These are phyloP conservation scores for Eledona agricola DNA, from an alignment of 2,888 invertebrate species.

Conservation along the genomic window DNA sequence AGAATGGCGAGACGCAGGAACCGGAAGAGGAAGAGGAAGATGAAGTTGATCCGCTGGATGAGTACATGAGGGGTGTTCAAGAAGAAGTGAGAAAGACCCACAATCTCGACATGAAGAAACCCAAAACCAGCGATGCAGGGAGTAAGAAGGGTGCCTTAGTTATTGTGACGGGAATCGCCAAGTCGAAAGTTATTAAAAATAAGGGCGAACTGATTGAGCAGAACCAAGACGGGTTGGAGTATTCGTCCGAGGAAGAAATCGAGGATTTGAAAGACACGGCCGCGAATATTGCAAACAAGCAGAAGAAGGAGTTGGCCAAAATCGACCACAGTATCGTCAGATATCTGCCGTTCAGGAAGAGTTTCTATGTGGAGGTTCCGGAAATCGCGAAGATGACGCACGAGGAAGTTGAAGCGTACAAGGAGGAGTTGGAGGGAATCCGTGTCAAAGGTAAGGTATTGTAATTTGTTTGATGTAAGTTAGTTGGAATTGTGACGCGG, in stretches of 20 bases:
- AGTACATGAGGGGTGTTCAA: constrained; percentile 91
- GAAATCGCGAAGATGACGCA: constrained; percentile 92
- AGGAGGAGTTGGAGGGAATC: constrained; percentile 92
- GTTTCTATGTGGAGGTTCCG: constrained; percentile 97
- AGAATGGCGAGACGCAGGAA: constrained; percentile 67
- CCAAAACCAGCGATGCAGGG: constrained; percentile 60
- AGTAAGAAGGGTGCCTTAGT: constrained; percentile 72
- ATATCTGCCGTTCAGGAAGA: constrained; percentile 84
- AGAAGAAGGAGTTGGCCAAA: constrained; percentile 90
- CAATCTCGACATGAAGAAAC: constrained; percentile 71
- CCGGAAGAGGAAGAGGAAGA: constrained; percentile 68
- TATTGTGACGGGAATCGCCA: constrained; percentile 85
- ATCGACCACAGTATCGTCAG: constrained; percentile 89
- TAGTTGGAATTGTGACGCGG: too few relatives aligned
- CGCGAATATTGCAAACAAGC: constrained; percentile 87
- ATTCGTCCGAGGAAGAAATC: constrained; percentile 96
- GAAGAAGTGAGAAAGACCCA: constrained; percentile 85
- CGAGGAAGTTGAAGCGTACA: constrained; percentile 86
- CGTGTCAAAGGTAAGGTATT: constrained; percentile 80
- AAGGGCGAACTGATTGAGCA: constrained; percentile 99
- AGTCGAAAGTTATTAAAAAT: constrained; percentile 78
- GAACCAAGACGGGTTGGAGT: constrained; percentile 97
- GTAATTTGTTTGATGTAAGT: too few relatives aligned
- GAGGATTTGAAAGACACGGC: constrained; percentile 93
- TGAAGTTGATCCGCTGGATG: constrained; percentile 95